Percentiles rank a stretch among this genome's conserved stretches.
Conservation (phyloP, 64 coral and sea anemone species). For the Stichodactyla helianthus region DNA sequence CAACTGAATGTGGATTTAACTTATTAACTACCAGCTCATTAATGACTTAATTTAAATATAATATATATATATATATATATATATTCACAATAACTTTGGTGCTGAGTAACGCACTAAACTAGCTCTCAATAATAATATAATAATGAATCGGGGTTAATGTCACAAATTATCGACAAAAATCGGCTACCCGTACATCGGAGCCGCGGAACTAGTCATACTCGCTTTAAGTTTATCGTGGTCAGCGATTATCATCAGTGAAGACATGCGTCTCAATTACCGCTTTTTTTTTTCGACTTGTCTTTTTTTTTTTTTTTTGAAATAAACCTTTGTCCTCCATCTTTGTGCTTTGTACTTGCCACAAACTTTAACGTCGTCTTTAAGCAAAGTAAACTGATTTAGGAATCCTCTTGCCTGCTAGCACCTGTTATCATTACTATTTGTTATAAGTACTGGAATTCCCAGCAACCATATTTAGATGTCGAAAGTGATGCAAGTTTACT, state of each 20-base stretch:
- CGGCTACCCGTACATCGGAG: background rate
- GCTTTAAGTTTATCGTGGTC: background rate
- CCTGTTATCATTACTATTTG: background rate
- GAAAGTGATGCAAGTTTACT: background rate
- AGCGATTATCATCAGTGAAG: background rate
- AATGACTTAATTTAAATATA: slow-evolving; percentile 14
- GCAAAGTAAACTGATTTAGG: background rate
- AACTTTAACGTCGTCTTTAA: background rate
- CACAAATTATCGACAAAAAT: background rate
- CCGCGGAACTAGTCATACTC: background rate
- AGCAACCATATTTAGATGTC: background rate
- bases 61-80: background rate
- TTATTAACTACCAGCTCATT: background rate
- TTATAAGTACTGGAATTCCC: background rate
- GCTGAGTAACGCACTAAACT: background rate
- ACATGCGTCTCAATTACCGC: background rate
- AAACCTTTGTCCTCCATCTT: background rate
- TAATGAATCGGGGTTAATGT: background rate
- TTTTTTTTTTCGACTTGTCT: too few relatives aligned
- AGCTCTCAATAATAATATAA: background rate
- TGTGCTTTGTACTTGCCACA: background rate
- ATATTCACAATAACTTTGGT: background rate
- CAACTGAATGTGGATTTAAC: too few relatives aligned
- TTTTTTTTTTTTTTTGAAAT: background rate
- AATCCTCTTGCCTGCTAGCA: background rate